Evolutionary conservation across 2,113 vertebrate genomes (phyloP).

Genomic region (Trematomus loennbergii): DNA sequence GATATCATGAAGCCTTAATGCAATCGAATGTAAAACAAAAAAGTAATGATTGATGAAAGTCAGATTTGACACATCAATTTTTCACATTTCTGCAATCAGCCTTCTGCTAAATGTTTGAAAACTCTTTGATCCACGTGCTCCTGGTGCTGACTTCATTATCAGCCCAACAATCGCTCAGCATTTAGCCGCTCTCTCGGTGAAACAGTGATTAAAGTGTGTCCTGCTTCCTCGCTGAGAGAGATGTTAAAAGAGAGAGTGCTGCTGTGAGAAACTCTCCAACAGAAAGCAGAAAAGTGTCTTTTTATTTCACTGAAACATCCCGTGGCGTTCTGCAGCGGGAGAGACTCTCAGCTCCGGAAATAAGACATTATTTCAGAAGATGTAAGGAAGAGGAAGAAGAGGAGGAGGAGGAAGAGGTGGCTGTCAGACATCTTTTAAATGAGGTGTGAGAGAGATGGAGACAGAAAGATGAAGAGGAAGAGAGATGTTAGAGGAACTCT

Average conservation of each 20-base stretch:
- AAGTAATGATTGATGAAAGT: too few relatives aligned
- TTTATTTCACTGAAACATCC: constrained; percentile 33
- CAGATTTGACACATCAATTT: too few relatives aligned
- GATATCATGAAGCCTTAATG: too few relatives aligned
- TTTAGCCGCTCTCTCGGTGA: background rate
- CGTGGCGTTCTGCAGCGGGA: background rate
- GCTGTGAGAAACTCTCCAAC: constrained; percentile 14
- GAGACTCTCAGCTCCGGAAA: constrained; percentile 20
- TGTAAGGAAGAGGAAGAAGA: constrained; percentile 10
- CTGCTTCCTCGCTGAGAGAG: constrained; percentile 15
- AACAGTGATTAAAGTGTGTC: constrained; percentile 2
- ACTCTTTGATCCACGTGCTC: background rate
- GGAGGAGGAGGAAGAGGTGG: constrained; percentile 1
- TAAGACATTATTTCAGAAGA: constrained; percentile 15
- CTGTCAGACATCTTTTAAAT: constrained; percentile 21
- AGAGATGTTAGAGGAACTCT: background rate
- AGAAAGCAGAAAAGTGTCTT: constrained; percentile 6
- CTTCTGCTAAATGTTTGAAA: too few relatives aligned
- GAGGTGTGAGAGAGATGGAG: background rate
- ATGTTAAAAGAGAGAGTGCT: constrained; percentile 1
- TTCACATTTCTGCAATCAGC: too few relatives aligned
- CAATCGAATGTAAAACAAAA: too few relatives aligned
- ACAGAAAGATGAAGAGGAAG: background rate
- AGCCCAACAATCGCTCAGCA: background rate
- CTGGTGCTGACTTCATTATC: background rate